Evolutionary conservation across 1,140 invertebrate species (phyloP).

Genomic region (Drosophila obscura): DNA sequence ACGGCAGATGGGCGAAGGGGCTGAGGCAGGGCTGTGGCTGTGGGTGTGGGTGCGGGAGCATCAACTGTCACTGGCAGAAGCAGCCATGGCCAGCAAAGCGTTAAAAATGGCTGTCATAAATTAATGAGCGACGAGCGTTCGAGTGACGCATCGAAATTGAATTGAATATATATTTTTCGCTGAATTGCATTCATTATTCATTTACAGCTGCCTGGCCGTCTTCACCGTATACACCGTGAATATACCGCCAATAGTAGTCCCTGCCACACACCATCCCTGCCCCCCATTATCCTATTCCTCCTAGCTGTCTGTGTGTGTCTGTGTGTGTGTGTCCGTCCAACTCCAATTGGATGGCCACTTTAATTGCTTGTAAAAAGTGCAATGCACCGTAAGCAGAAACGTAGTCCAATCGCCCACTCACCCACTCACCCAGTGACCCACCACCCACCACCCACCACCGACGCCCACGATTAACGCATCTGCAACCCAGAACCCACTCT

Average conservation of each 20-base stretch:
- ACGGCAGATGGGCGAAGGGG: background rate
- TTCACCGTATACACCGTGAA: conserved; percentile 1
- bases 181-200: conserved; percentile 81
- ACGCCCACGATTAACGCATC: conserved; percentile 24
- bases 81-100: conserved; percentile 67
- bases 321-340: background rate
- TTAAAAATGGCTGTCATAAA: conserved; percentile 81
- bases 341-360: conserved; percentile 20
- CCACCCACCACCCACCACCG: too few species aligned
- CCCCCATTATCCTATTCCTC: too few species aligned
- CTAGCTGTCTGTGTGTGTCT: background rate
- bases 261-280: too few species aligned
- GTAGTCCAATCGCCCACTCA: conserved; percentile 5
- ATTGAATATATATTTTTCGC: conserved; percentile 72
- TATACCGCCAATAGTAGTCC: too few species aligned
- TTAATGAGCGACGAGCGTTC: conserved; percentile 67
- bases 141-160: conserved; percentile 76
- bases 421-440: background rate
- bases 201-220: conserved; percentile 63
- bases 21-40: background rate
- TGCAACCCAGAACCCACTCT: background rate
- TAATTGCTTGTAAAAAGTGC: conserved; percentile 68
- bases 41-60: conserved; percentile 30
- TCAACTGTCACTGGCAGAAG: conserved; percentile 70
- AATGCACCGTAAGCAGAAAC: conserved; percentile 43